These are phyloP conservation scores for Panzeria rudis DNA, from an alignment of 2,888 invertebrate genomes.

Conservation along the genomic window DNA sequence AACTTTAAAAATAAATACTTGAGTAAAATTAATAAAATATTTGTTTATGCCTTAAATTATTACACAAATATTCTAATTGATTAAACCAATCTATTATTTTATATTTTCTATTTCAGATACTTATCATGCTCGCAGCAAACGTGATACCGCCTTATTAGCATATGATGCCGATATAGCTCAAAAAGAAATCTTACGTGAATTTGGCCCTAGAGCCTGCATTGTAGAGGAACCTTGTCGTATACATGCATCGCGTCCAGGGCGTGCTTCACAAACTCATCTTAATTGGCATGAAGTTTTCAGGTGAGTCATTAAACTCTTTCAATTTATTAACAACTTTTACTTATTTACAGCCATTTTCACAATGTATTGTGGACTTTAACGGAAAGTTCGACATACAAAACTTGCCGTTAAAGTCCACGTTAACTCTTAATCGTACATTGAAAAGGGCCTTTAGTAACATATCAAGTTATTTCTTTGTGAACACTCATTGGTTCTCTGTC, in stretches of 20 bases:
- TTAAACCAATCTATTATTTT: too few species aligned
- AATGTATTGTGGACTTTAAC: too few species aligned
- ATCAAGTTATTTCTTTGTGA: too few species aligned
- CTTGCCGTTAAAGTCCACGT: too few species aligned
- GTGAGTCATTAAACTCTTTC: slow-evolving; percentile 83
- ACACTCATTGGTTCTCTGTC: too few species aligned
- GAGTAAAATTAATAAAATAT: not conserved
- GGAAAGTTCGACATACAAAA: too few species aligned
- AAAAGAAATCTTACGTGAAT: slow-evolving; percentile 90
- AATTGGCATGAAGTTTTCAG: slow-evolving; percentile 87
- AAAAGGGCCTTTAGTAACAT: too few species aligned
- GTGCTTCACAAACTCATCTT: slow-evolving; percentile 73
- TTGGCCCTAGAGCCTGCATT: slow-evolving; percentile 91
- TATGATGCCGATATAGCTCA: slow-evolving; percentile 90
- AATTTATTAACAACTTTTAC: not conserved
- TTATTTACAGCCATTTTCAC: too few species aligned
- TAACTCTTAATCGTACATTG: too few species aligned
- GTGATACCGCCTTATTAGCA: slow-evolving; percentile 84
- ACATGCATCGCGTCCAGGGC: slow-evolving; percentile 81
- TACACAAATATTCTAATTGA: not conserved
- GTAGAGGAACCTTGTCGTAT: slow-evolving; percentile 89
- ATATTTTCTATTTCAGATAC: slow-evolving; percentile 86
- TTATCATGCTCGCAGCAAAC: slow-evolving; percentile 87
- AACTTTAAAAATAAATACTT: slow-evolving; percentile 2
- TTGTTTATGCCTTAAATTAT: not conserved